Base-by-base conservation (phyloP, 2,888 invertebrate genomes). In the Tuta absoluta region DNA sequence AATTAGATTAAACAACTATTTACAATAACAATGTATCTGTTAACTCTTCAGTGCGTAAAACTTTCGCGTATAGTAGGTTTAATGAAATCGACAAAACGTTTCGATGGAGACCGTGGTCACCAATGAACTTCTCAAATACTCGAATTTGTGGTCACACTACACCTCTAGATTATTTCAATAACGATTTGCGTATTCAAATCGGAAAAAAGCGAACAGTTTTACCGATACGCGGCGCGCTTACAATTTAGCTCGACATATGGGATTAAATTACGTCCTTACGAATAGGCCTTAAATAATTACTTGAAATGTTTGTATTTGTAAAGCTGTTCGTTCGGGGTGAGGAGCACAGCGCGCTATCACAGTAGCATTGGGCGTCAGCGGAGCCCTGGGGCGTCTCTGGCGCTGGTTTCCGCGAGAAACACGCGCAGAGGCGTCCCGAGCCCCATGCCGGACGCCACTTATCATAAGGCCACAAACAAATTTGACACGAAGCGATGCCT, bases 401-500 rank as follows among this genome's bases (percentile, higher is more conserved):
- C 14, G n/a, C 23, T 49, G 3, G 21, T 21, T 49, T 69, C 62
- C 61, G 62, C 60, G 51, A 38, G 41, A 65, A 68, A 66, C 53
- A 41, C 7, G 24, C 10, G 64, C 62, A 66, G 69, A 71, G 72
- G 73, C 82, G 76, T 75, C 70, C 67, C 81, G 73, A 79, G 85
- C 84, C 84, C 86, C 85, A 75, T 71, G 72, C 69, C 68, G 85
- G 88, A 85, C 84, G 84, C 87, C 87, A 84, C 81, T 80, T 82
- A 80, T 75, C 77, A 81, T 91, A 91, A 91, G 91, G 91, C 91
- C 91, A 91, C 91, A 86, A 90, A 91, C 80, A 85, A 87, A 89
- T 84, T 81, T 83, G 81, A 84, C 80, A 78, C 81, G 82, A 89
- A 90, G 89, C 89, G 71, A 82, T 79, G 76, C 78, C 75, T 75